phyloP scores from a whole-genome alignment of 2,888 invertebrate species.

The Seira ritae region DNA sequence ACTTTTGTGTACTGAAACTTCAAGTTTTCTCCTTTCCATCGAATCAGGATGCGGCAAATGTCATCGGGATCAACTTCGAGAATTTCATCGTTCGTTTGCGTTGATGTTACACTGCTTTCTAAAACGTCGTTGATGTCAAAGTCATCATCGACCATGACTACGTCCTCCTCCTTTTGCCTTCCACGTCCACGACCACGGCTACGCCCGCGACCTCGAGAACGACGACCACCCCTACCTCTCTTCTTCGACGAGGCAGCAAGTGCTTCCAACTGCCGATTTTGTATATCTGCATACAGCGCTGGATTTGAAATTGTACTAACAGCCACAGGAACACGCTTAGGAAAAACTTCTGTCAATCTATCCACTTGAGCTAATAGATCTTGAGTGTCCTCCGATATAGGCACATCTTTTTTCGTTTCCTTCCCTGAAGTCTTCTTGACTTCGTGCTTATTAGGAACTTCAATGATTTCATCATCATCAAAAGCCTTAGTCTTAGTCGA shows the following conservation, averaged over 20 bases:
- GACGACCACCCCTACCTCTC: not conserved
- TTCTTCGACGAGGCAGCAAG: too few species aligned
- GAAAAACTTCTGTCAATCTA: too few species aligned
- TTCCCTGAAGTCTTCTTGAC: too few species aligned
- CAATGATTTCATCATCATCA: not conserved
- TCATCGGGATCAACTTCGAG: constrained; percentile 1
- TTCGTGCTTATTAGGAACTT: not conserved
- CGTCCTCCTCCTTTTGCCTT: not conserved
- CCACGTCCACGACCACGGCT: constrained; percentile 15
- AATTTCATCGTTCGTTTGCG: not conserved
- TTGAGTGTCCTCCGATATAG: not conserved
- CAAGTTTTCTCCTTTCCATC: constrained; percentile 28
- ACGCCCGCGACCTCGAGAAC: constrained; percentile 17
- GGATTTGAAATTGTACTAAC: too few species aligned
- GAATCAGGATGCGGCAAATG: not conserved
- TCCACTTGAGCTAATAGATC: not conserved
- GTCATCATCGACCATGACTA: not conserved
- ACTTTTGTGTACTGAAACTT: constrained; percentile 9
- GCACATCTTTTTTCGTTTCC: not conserved
- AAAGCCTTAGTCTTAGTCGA: too few species aligned
- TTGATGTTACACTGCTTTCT: not conserved
- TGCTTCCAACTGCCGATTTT: too few species aligned
- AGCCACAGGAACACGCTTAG: too few species aligned
- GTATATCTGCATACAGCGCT: too few species aligned
- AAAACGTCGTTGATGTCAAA: not conserved